phyloP scores from a whole-genome alignment of 2,797 vertebrate genomes.

The Poecilia velifera region DNA sequence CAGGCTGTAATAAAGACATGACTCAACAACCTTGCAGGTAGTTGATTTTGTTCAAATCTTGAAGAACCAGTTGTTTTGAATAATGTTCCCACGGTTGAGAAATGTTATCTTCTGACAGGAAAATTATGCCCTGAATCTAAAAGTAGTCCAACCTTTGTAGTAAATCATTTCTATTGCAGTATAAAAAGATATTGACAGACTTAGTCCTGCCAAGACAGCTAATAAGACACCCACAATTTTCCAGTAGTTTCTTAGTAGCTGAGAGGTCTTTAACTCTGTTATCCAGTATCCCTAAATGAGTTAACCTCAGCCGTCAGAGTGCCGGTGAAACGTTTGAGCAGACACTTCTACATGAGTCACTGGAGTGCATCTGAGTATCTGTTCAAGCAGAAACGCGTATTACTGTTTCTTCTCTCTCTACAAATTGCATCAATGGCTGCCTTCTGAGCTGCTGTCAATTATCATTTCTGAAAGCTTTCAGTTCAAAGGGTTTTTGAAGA shows the following conservation, averaged over 20 bases:
- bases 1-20: no score
- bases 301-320: conserved; percentile 77
- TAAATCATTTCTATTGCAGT: not conserved
- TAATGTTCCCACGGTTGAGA: not conserved
- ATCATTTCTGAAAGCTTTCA: conserved; percentile 29
- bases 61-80: not conserved
- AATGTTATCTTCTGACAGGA: not conserved
- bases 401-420: conserved; percentile 80
- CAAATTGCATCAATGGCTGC: conserved; percentile 83
- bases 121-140: not conserved
- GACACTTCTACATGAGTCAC: conserved; percentile 77
- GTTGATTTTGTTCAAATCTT: not conserved
- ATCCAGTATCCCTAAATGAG: conserved; percentile 78
- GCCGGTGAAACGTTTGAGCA: conserved; percentile 70
- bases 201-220: conserved; percentile 49
- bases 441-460: conserved; percentile 62
- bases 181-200: not conserved
- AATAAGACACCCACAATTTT: conserved; percentile 60
- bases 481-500: not conserved
- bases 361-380: conserved; percentile 79
- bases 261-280: conserved; percentile 77
- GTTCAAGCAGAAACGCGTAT: conserved; percentile 81
- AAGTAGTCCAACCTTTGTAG: not conserved
- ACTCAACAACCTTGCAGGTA: no score
- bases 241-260: conserved; percentile 61